Evolutionary conservation across 2,797 vertebrate species (phyloP).

Genomic region (Cossypha niveicapilla): DNA sequence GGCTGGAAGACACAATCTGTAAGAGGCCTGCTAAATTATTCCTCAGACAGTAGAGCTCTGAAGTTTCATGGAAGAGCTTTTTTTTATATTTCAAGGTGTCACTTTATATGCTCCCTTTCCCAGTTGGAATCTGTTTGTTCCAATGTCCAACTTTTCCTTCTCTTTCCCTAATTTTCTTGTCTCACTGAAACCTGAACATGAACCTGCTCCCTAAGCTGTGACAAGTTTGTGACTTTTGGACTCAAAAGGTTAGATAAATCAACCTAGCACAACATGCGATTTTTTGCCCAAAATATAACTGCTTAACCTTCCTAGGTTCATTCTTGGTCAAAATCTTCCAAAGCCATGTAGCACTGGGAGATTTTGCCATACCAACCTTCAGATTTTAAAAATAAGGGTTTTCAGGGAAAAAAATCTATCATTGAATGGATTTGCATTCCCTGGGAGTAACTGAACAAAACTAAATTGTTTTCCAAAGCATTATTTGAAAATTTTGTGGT

Average conservation of each 20-base stretch:
- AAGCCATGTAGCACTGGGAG: not conserved
- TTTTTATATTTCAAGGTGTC: not conserved
- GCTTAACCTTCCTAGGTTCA: not conserved
- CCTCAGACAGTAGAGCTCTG: not conserved
- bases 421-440: not conserved
- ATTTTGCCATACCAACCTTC: not conserved
- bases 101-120: not conserved
- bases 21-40: not conserved
- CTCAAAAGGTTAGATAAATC: not conserved
- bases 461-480: not conserved
- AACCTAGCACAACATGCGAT: not conserved
- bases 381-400: not conserved
- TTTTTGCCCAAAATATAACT: not conserved
- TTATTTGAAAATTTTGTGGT: not conserved
- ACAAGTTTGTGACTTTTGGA: not conserved
- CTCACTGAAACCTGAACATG: not conserved
- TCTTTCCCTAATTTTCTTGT: not conserved
- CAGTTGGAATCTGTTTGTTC: not conserved
- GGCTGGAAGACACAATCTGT: not conserved
- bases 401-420: not conserved
- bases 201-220: not conserved
- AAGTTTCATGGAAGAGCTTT: not conserved
- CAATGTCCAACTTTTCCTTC: not conserved
- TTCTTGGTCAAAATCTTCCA: not conserved
- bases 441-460: not conserved